Conservation (phyloP, 2,888 invertebrate genomes). For the Polia nebulosa region DNA sequence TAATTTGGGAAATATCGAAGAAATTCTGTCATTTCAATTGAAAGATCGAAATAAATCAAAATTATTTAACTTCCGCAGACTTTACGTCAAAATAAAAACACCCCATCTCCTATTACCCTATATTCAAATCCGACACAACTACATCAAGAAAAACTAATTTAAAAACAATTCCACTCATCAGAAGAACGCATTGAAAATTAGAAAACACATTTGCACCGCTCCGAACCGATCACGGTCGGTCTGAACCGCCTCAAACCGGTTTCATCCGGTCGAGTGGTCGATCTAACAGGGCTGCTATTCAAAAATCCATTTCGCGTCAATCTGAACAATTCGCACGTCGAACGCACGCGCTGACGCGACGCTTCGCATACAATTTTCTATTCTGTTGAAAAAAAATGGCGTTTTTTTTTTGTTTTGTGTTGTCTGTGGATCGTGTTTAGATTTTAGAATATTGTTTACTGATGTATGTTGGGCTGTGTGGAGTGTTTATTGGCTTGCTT, state of each 20-base stretch:
- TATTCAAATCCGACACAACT: neutral
- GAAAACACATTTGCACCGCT: slow-evolving; percentile 72
- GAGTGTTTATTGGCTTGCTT: slow-evolving; percentile 43
- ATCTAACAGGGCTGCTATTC: slow-evolving; percentile 81
- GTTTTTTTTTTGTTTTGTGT: slow-evolving; percentile 38
- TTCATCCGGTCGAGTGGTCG: slow-evolving; percentile 75
- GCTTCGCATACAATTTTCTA: slow-evolving; percentile 58
- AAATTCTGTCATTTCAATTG: neutral
- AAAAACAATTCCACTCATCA: slow-evolving; percentile 62
- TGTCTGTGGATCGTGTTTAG: slow-evolving; percentile 56
- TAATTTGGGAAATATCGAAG: neutral
- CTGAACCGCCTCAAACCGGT: slow-evolving; percentile 66
- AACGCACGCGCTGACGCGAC: slow-evolving; percentile 62
- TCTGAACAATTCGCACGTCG: slow-evolving; percentile 84
- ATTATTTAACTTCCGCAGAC: too few species aligned
- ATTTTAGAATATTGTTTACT: slow-evolving; percentile 59
- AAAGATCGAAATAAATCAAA: neutral
- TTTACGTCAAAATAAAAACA: neutral
- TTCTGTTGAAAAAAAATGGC: slow-evolving; percentile 44
- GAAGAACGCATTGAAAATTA: slow-evolving; percentile 70
- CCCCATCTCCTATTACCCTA: neutral
- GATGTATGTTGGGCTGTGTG: slow-evolving; percentile 27
- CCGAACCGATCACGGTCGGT: slow-evolving; percentile 64
- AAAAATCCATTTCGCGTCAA: slow-evolving; percentile 89
- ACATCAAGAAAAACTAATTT: slow-evolving; percentile 50